Conservation (phyloP, 2,113 vertebrate genomes). For the Phainopepla nitens region DNA sequence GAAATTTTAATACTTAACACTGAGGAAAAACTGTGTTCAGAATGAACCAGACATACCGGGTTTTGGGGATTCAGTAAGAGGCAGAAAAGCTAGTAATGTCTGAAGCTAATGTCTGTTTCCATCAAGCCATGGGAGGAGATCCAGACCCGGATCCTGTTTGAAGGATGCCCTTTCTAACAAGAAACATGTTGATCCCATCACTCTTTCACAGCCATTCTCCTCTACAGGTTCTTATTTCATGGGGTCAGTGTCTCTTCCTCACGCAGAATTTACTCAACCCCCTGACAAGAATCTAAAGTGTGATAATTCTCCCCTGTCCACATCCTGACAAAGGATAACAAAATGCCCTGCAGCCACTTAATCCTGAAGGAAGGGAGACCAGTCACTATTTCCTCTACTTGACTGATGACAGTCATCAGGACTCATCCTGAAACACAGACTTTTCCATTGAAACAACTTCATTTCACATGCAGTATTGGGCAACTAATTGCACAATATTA, state of each 20-base stretch:
- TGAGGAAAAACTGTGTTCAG: neutral
- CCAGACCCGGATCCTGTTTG: neutral
- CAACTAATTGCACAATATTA: constrained; percentile 34
- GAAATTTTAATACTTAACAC: neutral
- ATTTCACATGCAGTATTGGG: neutral
- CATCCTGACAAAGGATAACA: neutral
- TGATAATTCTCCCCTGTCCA: neutral
- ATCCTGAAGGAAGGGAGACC: neutral
- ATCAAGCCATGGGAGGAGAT: neutral
- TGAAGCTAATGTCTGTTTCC: neutral
- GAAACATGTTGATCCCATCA: neutral
- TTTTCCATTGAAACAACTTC: neutral
- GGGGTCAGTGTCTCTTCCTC: neutral
- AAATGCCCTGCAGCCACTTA: neutral
- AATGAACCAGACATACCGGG: neutral
- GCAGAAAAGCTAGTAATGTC: neutral
- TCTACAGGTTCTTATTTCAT: neutral
- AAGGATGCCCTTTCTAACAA: neutral
- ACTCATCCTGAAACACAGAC: neutral
- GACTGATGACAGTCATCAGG: neutral
- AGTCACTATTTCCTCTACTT: constrained; percentile 11
- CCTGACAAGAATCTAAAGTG: neutral
- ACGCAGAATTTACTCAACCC: neutral
- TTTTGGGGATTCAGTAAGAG: neutral
- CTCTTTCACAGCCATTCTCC: neutral